A percentile compares a stretch with the other conserved stretches of the same genome.
Evolutionary conservation across 2,888 invertebrate genomes (phyloP).

Genomic region (Agonopterix heracliana): DNA sequence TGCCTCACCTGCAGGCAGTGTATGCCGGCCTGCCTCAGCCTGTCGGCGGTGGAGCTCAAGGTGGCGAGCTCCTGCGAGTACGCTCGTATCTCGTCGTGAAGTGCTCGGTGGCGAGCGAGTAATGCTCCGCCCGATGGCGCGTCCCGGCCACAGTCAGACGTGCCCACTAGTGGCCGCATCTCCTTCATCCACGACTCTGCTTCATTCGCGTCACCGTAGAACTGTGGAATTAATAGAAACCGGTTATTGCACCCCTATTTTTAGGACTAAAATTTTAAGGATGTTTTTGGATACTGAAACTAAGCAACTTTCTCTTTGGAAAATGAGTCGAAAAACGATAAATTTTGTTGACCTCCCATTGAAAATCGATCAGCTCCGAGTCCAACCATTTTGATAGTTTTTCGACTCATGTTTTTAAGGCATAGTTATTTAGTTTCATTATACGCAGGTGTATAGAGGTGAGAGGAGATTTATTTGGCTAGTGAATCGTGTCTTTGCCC

Average conservation of each 20-base stretch:
- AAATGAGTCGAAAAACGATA: too few relatives aligned
- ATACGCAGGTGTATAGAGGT: too few relatives aligned
- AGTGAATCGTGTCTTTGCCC: too few relatives aligned
- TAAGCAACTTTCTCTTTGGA: too few relatives aligned
- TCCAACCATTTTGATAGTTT: too few relatives aligned
- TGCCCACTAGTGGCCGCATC: constrained; percentile 92
- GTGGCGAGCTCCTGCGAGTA: constrained; percentile 91
- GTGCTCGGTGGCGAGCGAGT: constrained; percentile 88
- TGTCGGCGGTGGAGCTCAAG: constrained; percentile 86
- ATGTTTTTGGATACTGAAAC: too few relatives aligned
- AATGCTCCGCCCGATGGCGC: constrained; percentile 94
- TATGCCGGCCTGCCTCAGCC: constrained; percentile 85
- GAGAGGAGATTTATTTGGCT: too few relatives aligned
- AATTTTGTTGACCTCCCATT: too few relatives aligned
- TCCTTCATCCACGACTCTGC: constrained; percentile 98
- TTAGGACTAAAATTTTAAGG: not conserved
- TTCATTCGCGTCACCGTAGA: constrained; percentile 98
- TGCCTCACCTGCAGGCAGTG: constrained; percentile 31
- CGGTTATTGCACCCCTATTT: too few relatives aligned
- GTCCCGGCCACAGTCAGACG: constrained; percentile 93
- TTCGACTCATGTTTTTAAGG: too few relatives aligned
- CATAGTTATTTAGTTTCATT: too few relatives aligned
- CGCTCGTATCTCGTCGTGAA: constrained; percentile 92
- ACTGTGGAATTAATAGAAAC: constrained; percentile 55
- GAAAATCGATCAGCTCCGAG: too few relatives aligned